Base-by-base conservation (phyloP, 2,888 invertebrate species). In the Serrognathus titanus region DNA sequence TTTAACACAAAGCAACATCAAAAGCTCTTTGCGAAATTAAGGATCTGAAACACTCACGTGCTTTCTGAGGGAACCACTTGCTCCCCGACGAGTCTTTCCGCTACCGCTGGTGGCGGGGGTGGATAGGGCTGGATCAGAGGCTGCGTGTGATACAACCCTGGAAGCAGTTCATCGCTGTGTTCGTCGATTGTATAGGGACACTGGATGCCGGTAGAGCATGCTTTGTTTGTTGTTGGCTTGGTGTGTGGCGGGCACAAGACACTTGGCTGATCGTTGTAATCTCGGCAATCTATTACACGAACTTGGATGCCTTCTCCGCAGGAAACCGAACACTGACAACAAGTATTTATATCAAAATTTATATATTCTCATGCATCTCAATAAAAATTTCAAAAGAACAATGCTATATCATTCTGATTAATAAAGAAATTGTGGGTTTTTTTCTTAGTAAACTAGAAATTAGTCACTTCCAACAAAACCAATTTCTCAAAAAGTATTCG, bases 241-340 rank as follows among this genome's bases (percentile, higher is more conserved):
- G 83, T 80, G 9, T 79, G 76, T 1, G 84, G 82, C 66, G 89
- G 86, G 71, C 94, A 94, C 46, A 84, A 64, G 75, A 83, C 60
- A 78, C 84, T 74, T 45, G 80, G 75, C 60, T 79, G 78, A 64
- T 83, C 84, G 53, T 79, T 76, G 49, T 79, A 76, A 68, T 86
- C 88, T 57, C 87, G 82, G 74, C 96, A 96, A 70, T 90, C 88
- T 50, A 94, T 89, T 37, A 85, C 85, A 12, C 96, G 84, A 20
- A 88, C 88, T 77, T 92, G 92, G 36, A 89, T 81, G 0, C 96
- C 96, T 72, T 86, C 90, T 8, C 94, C 96, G 72, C 96, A 97
- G 8, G 91, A 90, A 8, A 90, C 92, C n/a, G 95, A 95, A 74
- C 97, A 97, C 94, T 95, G 80, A 36, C 75, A 68, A 48, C 24